phyloP scores from a whole-genome alignment of 2,797 vertebrate genomes.

The Poeciliopsis gracilis region DNA sequence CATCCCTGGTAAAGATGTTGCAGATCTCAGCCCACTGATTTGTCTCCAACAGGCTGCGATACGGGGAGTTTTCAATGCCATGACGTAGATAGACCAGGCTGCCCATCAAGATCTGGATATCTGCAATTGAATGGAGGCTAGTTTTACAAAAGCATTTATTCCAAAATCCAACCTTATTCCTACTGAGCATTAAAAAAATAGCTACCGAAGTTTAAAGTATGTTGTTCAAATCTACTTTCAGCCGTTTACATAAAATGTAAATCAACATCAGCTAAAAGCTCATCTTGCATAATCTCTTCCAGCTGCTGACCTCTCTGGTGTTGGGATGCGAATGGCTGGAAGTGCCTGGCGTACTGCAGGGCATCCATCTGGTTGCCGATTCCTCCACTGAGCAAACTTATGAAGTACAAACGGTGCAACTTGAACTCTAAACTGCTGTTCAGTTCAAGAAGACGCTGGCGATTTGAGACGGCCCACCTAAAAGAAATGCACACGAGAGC shows the following conservation, averaged over 20 bases:
- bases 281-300: background rate
- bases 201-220: background rate
- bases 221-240: background rate
- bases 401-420: constrained; percentile 90
- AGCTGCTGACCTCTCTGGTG: constrained; percentile 87
- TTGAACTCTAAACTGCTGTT: constrained; percentile 93
- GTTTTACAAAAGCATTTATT: background rate
- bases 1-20: constrained; percentile 91
- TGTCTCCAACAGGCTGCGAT: constrained; percentile 87
- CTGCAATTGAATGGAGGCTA: constrained; percentile 59
- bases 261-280: background rate
- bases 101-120: constrained; percentile 95
- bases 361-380: constrained; percentile 89
- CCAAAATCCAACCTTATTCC: background rate
- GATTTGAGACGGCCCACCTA: constrained; percentile 90
- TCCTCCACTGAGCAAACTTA: constrained; percentile 88
- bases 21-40: constrained; percentile 93
- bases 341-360: constrained; percentile 89
- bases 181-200: background rate
- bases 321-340: constrained; percentile 90
- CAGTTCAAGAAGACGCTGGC: constrained; percentile 88
- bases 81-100: constrained; percentile 90
- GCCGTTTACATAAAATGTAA: background rate
- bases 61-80: constrained; percentile 91
- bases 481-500: background rate